These are phyloP conservation scores for Cliona cf. orientalis DNA, from an alignment of 37 sponge, comb jelly and placozoan genomes.

Conservation along the genomic window DNA sequence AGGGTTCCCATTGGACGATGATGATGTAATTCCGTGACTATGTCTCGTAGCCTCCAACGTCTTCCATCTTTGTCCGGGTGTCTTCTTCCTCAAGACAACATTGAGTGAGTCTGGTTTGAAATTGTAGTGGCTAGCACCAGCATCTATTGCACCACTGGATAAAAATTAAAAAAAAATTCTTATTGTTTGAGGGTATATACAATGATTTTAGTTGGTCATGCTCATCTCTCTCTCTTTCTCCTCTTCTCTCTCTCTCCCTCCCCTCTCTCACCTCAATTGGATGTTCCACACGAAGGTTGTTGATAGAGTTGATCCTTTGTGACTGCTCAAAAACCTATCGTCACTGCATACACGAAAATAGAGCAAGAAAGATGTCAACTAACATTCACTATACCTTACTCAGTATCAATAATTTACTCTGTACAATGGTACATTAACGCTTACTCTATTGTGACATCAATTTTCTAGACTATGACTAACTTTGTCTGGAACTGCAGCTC, in stretches of 20 bases:
- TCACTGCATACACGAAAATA: neutral
- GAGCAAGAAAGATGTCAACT: too few relatives aligned
- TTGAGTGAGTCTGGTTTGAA: neutral
- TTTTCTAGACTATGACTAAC: neutral
- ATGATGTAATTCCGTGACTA: neutral
- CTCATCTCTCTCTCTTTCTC: neutral
- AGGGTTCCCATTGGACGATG: neutral
- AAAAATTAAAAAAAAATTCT: too few relatives aligned
- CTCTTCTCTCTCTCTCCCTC: neutral
- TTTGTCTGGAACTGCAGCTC: conserved; percentile 16
- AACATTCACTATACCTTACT: too few relatives aligned
- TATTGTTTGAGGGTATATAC: neutral
- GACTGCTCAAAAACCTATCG: neutral
- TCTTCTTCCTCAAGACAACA: neutral
- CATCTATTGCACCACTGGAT: conserved; percentile 5
- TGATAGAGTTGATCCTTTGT: neutral
- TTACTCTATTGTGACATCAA: too few relatives aligned
- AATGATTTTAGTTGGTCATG: neutral
- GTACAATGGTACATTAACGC: too few relatives aligned
- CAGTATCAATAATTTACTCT: too few relatives aligned
- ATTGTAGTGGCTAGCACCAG: neutral
- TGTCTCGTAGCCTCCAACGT: neutral
- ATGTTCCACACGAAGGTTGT: conserved; percentile 38
- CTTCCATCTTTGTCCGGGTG: neutral
- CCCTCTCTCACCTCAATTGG: conserved; percentile 28